Conservation (phyloP, 2,113 vertebrate genomes). For the Bubo blakistoni region DNA sequence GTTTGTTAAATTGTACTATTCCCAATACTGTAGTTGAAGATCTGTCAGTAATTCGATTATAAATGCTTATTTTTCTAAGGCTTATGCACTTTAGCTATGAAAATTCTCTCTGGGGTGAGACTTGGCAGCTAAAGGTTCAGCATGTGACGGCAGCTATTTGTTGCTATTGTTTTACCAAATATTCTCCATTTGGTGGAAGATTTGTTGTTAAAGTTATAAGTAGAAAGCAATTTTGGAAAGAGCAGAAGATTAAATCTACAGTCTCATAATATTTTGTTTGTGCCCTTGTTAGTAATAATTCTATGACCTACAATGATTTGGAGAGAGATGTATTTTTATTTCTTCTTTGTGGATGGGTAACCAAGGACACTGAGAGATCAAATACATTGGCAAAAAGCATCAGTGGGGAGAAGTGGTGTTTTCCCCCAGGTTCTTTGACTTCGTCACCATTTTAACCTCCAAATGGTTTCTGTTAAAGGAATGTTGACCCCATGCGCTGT, state of each 20-base stretch:
- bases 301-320: neutral
- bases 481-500: neutral
- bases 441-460: neutral
- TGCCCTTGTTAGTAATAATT: neutral
- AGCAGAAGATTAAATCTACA: neutral
- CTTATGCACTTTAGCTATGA: neutral
- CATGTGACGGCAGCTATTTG: neutral
- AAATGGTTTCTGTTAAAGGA: neutral
- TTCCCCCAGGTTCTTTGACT: neutral
- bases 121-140: conserved; percentile 10
- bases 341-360: neutral
- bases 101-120: neutral
- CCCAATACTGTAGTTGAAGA: neutral
- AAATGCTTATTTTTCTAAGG: conserved; percentile 28
- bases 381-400: neutral
- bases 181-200: neutral
- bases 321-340: neutral
- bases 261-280: neutral
- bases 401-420: neutral
- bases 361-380: neutral
- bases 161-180: conserved; percentile 12
- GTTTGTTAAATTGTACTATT: conserved; percentile 1
- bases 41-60: conserved; percentile 36
- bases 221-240: neutral
- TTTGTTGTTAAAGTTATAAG: neutral